Evolutionary conservation across 2,113 vertebrate genomes (phyloP), one percentile per base, ranked within the genome.

Genomic region (Oxyruncus cristatus): DNA sequence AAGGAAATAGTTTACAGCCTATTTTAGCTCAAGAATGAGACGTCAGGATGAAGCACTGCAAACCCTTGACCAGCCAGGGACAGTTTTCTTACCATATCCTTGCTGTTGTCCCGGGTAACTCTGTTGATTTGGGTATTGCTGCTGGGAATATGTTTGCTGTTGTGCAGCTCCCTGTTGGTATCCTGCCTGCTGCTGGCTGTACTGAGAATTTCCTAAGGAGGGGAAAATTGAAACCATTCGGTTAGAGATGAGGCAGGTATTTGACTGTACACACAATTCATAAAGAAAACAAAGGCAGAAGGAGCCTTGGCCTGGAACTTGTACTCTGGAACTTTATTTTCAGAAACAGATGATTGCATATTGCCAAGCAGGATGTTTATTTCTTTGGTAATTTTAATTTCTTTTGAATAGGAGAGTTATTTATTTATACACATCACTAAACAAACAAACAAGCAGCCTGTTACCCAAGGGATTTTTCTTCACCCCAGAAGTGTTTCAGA

Each of bases 71-170:
- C 4, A 1, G 12, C 5, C 35, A 39, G 50, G 27, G 47, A 37
- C 11, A 27, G 6, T 50, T 68, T 49, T 22, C 98, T 98, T 95
- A 98, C 98, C 98, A 1, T 98, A 99, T 96, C 98, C 98, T 95
- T 99, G 99, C 89, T 99, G 98, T 59, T 99, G 99, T 75, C 98
- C 98, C 1, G 98, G 98, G 88, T 99, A 99, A 96, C 98, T 98
- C 96, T 99, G 98, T 81, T 99, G 99, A 89, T 98, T 98, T 77
- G 99, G 98, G 92, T 99, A 99, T 97, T 99, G 99, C 97, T 99
- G 99, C 92, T 99, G 99, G 90, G 98, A 98, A 81, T 99, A 99
- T 0, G 98, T 94, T 93, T 99, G 99, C 95, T 98, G 99, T 95
- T 99, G 99, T 15, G 98, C 98, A 23, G 99, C 97, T 74, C 99